Base-by-base conservation (phyloP, 2,888 invertebrate species). In the Xylota segnis region DNA sequence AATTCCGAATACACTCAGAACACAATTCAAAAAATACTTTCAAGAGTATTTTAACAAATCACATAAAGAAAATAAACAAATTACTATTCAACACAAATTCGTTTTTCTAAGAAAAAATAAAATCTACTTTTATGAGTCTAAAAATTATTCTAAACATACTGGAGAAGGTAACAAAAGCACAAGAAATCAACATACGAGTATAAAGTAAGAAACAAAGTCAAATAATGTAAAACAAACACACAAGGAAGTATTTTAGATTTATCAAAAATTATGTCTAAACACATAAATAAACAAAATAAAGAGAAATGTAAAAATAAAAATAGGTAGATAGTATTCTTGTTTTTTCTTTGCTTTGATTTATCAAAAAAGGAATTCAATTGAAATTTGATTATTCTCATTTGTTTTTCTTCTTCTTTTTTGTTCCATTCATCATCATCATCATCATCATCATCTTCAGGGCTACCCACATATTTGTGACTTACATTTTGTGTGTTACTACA, bases 281-380 rank as follows among this genome's bases (percentile, higher is more conserved):
- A 40, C 18, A 59, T 27, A 34, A 45, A 34, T 63, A 74, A 14
- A 63, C n/a, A n/a, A 32, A 16, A 71, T 6, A 40, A 43, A 58
- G 50, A 10, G 29, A 75, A 70, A 18, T 27, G 23, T 37, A 61
- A 61, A 16, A 43, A 47, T 40, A 58, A 61, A 16, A 54, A 2
- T 40, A 61, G 10, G 37, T 16, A 45, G 7, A 10, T 75, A 56
- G 32, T 32, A 52, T 45, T 6, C 27, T 14, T 56, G 32, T 58
- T 58, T 18, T 43, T 70, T 65, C 45, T 10, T 58, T 65, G 45
- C 34, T 65, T 47, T 32, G 47, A 14, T 40, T 72, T 61, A 45
- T 71, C 58, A 43, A 86, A 82, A 86, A 86, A 86, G 86, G 86
- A 86, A 86, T 86, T 86, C 86, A 86, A 82, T 82, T 68, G 76